Evolutionary conservation across 37 sponge, comb jelly and placozoan genomes (phyloP), one percentile per base, ranked within the genome.

Genomic region (Haliclona indistincta): DNA sequence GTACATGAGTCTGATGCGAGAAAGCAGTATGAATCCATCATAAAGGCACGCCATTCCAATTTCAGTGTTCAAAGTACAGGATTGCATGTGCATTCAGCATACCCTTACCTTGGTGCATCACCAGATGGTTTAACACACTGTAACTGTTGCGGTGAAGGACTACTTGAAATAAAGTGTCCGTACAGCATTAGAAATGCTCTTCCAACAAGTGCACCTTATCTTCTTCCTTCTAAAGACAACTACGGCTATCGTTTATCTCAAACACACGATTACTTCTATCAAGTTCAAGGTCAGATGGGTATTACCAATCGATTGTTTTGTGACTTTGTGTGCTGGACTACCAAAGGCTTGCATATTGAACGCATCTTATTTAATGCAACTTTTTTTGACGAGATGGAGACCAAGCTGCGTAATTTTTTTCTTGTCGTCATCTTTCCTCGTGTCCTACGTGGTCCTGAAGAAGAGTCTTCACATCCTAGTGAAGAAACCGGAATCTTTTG

Each of bases 251-350:
- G 15, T 17, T 47, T 15, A 17, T 47, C 15, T 10, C 13, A 58
- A 58, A 58, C 28, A 25, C 60, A 58, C 28, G 7, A n/a, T 7
- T 58, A 58, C 6, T 58, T 25, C n/a, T 58, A 25, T 20, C 60
- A 58, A 58, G 28, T 58, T 25, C 60, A 58, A 58, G 60, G 60
- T 25, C 22, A 58, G 7, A 25, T 11, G 60, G 26, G 26, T 25
- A 11, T 25, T 58, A 58, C n/a, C 6, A 26, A 58, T 20, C n/a
- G 28, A 7, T 58, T 6, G 6, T 58, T 25, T 58, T 58, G 26
- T 58, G 60, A 58, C 28, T 58, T 58, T 58, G 60, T 58, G 7
- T 8, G 13, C 25, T 58, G 60, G 60, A 58, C 60, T 20, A 25
- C 60, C 60, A 25, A 25, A 20, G 28, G 7, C n/a, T 25, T 25